phyloP scores from a whole-genome alignment of 1,140 invertebrate genomes.

The Brachionus plicatilis region DNA sequence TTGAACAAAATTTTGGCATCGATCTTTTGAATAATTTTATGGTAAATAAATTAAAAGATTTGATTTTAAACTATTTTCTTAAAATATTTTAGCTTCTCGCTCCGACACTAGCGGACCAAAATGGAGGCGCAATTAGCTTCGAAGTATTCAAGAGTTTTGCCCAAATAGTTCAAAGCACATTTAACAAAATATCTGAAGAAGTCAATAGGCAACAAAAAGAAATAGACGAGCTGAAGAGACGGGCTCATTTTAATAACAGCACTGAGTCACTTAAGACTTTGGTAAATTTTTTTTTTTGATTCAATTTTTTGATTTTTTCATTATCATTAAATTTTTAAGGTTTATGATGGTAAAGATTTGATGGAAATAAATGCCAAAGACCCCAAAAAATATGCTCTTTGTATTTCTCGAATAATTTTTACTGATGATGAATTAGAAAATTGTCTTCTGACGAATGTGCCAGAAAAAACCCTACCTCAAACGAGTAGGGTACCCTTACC shows the following conservation, averaged over 20 bases:
- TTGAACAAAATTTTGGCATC: not conserved
- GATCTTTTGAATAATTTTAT: not conserved
- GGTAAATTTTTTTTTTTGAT: not conserved
- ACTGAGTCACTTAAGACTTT: not conserved
- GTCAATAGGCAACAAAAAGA: not conserved
- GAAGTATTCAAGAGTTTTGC: not conserved
- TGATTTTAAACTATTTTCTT: not conserved
- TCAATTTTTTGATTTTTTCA: not conserved
- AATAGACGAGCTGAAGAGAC: not conserved
- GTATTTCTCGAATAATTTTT: not conserved
- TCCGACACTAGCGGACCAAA: not conserved
- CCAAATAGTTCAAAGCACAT: not conserved
- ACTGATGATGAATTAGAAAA: constrained; percentile 2
- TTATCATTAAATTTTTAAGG: not conserved
- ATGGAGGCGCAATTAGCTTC: not conserved
- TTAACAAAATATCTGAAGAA: not conserved
- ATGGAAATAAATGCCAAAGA: constrained; percentile 6
- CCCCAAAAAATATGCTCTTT: constrained; percentile 17
- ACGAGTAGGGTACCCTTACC: constrained; percentile 1
- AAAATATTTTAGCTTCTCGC: not conserved
- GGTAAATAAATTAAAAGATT: not conserved
- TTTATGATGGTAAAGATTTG: constrained; percentile 13
- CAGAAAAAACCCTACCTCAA: not conserved
- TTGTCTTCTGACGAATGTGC: not conserved
- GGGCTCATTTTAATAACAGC: not conserved